Base-by-base conservation (phyloP, 2,113 vertebrate species). In the Riparia riparia region DNA sequence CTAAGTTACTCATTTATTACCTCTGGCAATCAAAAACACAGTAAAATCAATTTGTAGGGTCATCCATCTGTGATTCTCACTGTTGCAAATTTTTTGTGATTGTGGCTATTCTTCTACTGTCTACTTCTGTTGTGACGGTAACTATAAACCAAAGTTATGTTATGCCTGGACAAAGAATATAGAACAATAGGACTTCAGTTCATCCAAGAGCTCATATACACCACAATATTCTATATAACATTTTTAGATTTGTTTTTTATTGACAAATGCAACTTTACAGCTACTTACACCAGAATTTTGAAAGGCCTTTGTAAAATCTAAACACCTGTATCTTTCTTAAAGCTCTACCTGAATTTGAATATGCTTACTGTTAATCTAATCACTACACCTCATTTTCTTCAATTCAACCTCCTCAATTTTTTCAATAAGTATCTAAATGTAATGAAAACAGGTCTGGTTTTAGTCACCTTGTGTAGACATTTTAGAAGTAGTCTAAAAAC, bases 11-110 rank as follows among this genome's bases (percentile, higher is more conserved):
- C 50, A 66, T 91, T 96, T 94, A 84, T 91, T 96, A 96, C 53
- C 66, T 89, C 80, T 91, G 74, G 54, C 74, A 70, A 88, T 88
- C 66, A 97, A 95, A 96, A 94, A 19, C 89, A 87, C 70, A 93
- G 41, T 60, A 91, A 87, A 94, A 93, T 95, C 84, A 50, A 88
- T 87, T 68, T 82, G 17, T 72, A 69, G 68, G n/a, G 45, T 85
- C 91, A 91, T 93, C 25, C 78, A 39, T 85, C 70, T 82, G 49
- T 65, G 53, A 84, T 93, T 87, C 42, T 72, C 82, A 25, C 29
- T 61, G 26, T 41, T 83, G 44, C 57, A 70, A 80, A 72, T 42
- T 57, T 87, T 82, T 93, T 71, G 39, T 57, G 57, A 72, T 65
- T 57, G 14, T 56, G 94, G 50, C 39, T 11, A 17, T 89, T 82